Evolutionary conservation across 2,113 vertebrate genomes (phyloP), one percentile per base, ranked within the genome.

Genomic region (Amphilophus citrinellus): DNA sequence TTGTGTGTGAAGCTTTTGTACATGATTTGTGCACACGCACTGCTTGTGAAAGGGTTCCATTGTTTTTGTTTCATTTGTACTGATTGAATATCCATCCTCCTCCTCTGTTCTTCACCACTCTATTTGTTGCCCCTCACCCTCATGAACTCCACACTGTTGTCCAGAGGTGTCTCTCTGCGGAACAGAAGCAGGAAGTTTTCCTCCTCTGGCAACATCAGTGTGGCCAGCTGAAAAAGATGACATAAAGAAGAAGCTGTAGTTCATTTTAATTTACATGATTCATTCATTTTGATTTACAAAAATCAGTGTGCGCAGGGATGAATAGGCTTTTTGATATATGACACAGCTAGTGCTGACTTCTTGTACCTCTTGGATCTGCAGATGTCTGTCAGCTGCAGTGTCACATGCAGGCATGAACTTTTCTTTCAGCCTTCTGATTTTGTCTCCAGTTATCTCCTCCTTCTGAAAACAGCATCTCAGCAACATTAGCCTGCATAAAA

Each of bases 71-170:
- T 30, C 30, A 30, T 5, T 30, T 30, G 30, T 76, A 27, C 22
- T 47, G 42, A 7, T 47, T 47, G 24, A 50, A 71, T 44, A 44
- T 0, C 7, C 20, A 81, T 61, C 39, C 0, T 53, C 18, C 17
- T 42, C 50, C 32, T 63, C 44, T 15, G 59, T 0, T 4, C 14
- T 20, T 60, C 58, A 3, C 18, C 5, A 4, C 14, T 0, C 3
- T 9, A 39, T 3, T 17, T 7, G 18, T 56, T 58, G 73, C 82
- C 50, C 96, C 97, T 89, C 80, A 98, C 98, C 96, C 96, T 93
- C 98, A 99, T 99, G 60, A 99, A 99, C 94, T 98, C 97, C 91
- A 99, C 98, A 0, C 98, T 99, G 94, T 97, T 98, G 92, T 98
- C 97, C 95, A 99, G 91, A 3, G 97, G 97, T 1, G 96, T 96